phyloP scores from a whole-genome alignment of 2,888 invertebrate genomes.

The Strigamia maritima region DNA sequence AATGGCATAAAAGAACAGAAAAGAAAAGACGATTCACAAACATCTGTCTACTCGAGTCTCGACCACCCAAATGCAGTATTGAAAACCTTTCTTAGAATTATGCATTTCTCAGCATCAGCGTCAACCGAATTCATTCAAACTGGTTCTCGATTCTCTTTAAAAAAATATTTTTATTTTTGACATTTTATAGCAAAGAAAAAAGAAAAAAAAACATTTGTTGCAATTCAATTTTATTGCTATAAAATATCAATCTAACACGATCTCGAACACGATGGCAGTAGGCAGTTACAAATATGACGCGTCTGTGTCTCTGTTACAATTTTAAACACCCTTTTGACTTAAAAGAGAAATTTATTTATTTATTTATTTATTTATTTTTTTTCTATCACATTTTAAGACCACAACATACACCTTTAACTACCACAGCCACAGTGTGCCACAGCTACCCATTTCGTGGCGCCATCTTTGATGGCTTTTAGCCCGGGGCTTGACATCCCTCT shows the following conservation, averaged over 20 bases:
- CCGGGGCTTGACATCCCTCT: background rate
- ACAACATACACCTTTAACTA: background rate
- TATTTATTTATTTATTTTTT: background rate
- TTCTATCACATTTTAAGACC: background rate
- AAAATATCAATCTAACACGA: conserved; percentile 16
- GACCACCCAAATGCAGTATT: background rate
- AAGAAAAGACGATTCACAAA: background rate
- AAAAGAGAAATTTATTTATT: background rate
- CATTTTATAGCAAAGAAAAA: background rate
- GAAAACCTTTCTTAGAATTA: background rate
- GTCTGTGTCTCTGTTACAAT: background rate
- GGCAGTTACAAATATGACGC: background rate
- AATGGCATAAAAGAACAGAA: background rate
- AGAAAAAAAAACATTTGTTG: background rate
- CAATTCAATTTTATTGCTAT: conserved; percentile 10
- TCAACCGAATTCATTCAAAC: background rate
- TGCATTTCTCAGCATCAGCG: too few relatives aligned
- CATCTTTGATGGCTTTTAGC: background rate
- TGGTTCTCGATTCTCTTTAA: too few relatives aligned
- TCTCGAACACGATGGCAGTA: too few relatives aligned
- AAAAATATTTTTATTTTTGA: background rate
- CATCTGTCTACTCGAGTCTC: background rate
- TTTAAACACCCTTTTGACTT: conserved; percentile 1
- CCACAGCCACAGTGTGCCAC: too few relatives aligned
- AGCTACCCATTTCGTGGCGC: background rate